A percentile compares a stretch with the other conserved stretches of the same genome.
Conservation (phyloP, 2,797 vertebrate genomes). For the Siniperca scherzeri region DNA sequence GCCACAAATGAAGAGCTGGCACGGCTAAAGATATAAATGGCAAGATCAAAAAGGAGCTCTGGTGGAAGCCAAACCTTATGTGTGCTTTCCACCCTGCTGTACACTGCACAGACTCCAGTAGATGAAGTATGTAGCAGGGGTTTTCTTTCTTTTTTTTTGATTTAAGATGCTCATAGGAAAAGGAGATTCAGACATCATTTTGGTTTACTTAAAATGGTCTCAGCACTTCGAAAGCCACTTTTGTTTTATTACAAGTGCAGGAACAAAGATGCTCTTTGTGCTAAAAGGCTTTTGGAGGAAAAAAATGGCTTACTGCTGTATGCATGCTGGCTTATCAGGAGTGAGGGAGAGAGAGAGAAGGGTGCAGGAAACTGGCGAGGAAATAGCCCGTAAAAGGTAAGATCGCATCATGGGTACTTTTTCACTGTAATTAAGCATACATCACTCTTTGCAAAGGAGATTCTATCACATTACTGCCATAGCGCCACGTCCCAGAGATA, state of each 20-base stretch:
- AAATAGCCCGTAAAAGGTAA: constrained; percentile 83
- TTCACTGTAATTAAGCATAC: constrained; percentile 82
- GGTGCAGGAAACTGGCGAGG: constrained; percentile 75
- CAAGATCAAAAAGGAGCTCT: constrained; percentile 4
- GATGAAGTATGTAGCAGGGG: not conserved
- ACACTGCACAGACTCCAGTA: not conserved
- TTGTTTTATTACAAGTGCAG: constrained; percentile 37
- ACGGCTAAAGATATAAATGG: constrained; percentile 10
- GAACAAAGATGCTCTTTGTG: constrained; percentile 58
- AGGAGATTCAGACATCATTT: constrained; percentile 36
- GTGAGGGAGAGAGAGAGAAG: constrained; percentile 20
- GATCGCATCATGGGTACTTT: constrained; percentile 86
- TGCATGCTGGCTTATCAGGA: constrained; percentile 60
- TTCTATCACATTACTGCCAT: constrained; percentile 80
- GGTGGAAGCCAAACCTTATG: not conserved
- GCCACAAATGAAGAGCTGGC: constrained; percentile 14
- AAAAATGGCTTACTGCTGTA: constrained; percentile 14
- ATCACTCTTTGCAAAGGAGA: constrained; percentile 76
- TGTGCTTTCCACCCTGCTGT: constrained; percentile 1
- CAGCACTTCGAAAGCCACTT: constrained; percentile 16
- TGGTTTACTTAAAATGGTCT: constrained; percentile 18
- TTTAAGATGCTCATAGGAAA: not conserved
- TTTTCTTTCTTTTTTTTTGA: not conserved
- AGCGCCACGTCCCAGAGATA: constrained; percentile 72
- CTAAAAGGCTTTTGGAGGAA: constrained; percentile 21